These are phyloP conservation scores for Eurypyga helias DNA, from an alignment of 2,113 vertebrate genomes.

Conservation along the genomic window DNA sequence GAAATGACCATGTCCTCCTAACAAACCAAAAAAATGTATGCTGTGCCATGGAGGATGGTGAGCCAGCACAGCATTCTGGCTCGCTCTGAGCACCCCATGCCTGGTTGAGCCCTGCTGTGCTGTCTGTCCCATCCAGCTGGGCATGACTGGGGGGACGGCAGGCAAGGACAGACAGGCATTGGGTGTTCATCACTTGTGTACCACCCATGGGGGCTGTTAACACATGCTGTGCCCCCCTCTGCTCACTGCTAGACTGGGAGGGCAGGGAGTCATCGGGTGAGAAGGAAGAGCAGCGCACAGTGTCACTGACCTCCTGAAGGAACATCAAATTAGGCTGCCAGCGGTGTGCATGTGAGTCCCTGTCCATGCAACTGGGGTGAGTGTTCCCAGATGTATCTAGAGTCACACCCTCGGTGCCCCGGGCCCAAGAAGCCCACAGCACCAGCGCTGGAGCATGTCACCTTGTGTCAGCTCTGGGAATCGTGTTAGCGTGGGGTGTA, in stretches of 20 bases:
- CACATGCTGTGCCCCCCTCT: not conserved
- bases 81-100: fast-evolving
- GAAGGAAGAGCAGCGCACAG: not conserved
- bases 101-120: fast-evolving
- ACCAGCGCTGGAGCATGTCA: not conserved
- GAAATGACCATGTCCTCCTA: not conserved
- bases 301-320: not conserved
- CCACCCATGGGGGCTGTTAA: not conserved
- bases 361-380: not conserved
- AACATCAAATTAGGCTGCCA: not conserved
- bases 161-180: not conserved
- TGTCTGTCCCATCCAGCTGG: not conserved
- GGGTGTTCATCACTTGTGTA: not conserved
- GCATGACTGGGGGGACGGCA: not conserved
- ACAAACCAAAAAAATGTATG: not conserved
- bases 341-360: fast-evolving
- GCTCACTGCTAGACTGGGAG: fast-evolving
- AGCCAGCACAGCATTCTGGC: not conserved
- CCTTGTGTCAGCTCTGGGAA: not conserved
- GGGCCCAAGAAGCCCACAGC: not conserved
- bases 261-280: not conserved
- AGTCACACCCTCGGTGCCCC: not conserved
- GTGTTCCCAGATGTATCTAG: not conserved
- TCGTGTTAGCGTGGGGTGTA: fast-evolving
- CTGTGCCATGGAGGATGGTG: fast-evolving